Evolutionary conservation across 1,140 invertebrate species (phyloP).

Genomic region (Chymomyza costata): DNA sequence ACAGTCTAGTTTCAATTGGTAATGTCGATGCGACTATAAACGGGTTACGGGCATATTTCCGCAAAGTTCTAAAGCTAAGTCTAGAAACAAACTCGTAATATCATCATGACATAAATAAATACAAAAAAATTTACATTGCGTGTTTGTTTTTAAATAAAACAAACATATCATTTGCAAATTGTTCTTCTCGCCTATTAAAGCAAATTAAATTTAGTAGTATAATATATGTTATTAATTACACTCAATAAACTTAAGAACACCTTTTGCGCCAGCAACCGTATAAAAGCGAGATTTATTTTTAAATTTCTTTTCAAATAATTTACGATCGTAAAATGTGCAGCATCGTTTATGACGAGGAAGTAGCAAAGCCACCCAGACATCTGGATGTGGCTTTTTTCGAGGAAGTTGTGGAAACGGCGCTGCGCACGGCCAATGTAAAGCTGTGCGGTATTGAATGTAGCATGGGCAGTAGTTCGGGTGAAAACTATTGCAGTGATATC

Average conservation of each 20-base stretch:
- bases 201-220: too few species aligned
- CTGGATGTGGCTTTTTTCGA: conserved; percentile 54
- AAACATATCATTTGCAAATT: too few species aligned
- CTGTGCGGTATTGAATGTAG: conserved; percentile 29
- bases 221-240: conserved; percentile 35
- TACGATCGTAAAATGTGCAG: conserved; percentile 42
- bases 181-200: background rate
- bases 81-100: too few species aligned
- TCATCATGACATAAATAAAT: too few species aligned
- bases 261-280: too few species aligned
- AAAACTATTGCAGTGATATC: conserved; percentile 66
- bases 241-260: conserved; percentile 7
- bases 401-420: conserved; percentile 56
- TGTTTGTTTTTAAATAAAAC: too few species aligned
- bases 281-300: background rate
- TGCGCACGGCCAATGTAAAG: conserved; percentile 31
- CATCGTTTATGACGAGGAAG: conserved; percentile 47
- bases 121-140: too few species aligned
- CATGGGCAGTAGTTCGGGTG: conserved; percentile 59
- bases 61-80: too few species aligned
- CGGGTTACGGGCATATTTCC: too few species aligned
- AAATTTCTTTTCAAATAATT: conserved; percentile 41
- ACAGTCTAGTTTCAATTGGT: too few species aligned
- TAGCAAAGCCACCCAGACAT: conserved; percentile 41
- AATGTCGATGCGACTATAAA: too few species aligned